A percentile compares a stretch with the other conserved stretches of the same genome.
These are phyloP conservation scores for Ibidorhyncha struthersii DNA, from an alignment of 2,113 vertebrate species.

Conservation along the genomic window DNA sequence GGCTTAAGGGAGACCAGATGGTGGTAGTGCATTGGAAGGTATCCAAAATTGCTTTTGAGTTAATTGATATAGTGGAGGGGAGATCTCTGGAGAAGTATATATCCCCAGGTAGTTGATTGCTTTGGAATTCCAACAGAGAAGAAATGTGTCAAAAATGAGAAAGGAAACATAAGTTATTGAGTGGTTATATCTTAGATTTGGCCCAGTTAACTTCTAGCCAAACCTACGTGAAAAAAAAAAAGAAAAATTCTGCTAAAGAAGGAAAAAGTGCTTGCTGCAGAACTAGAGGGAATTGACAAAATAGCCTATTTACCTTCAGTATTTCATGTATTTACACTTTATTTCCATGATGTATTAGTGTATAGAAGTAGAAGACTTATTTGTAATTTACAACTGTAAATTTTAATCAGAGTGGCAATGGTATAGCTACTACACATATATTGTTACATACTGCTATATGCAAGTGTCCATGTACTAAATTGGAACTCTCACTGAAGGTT, in stretches of 20 bases:
- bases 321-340: constrained; percentile 29
- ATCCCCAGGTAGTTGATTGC: constrained; percentile 76
- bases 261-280: neutral
- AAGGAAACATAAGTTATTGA: constrained; percentile 57
- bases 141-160: constrained; percentile 66
- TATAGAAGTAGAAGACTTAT: neutral
- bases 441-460: neutral
- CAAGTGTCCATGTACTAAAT: constrained; percentile 27
- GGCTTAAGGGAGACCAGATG: constrained; percentile 74
- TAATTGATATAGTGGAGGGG: constrained; percentile 73
- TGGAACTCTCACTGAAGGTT: neutral
- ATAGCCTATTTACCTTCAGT: neutral
- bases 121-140: constrained; percentile 74
- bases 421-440: neutral
- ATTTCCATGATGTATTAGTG: neutral
- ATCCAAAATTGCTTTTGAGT: constrained; percentile 75
- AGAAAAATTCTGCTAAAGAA: neutral
- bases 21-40: constrained; percentile 64
- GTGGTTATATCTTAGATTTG: constrained; percentile 43
- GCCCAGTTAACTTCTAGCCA: constrained; percentile 55
- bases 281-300: constrained; percentile 23
- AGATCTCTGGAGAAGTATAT: constrained; percentile 67
- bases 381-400: constrained; percentile 49
- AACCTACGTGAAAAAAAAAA: neutral
- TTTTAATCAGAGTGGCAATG: constrained; percentile 33